Evolutionary conservation across 1,140 invertebrate species (phyloP).

Genomic region (Drosophila novamexicana): DNA sequence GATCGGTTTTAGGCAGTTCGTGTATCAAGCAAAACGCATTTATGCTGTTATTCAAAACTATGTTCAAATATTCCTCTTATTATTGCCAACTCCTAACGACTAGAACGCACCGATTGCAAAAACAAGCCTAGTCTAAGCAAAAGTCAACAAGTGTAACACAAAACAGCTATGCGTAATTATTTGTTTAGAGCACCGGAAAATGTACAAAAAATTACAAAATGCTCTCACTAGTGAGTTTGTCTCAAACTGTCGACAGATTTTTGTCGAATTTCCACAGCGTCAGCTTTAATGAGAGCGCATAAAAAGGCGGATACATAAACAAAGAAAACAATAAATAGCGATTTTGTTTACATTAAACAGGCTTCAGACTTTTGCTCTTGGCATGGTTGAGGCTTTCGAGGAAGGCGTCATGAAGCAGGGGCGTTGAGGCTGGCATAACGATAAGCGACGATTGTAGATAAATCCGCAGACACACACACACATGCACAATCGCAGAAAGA

Average conservation of each 20-base stretch:
- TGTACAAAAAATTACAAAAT: too few relatives aligned
- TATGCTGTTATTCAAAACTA: not conserved
- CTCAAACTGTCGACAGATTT: constrained; percentile 17
- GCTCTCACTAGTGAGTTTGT: not conserved
- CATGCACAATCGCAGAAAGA: constrained; percentile 20
- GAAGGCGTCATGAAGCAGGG: constrained; percentile 19
- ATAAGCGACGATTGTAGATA: constrained; percentile 77
- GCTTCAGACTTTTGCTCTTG: constrained; percentile 9
- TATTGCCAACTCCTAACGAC: too few relatives aligned
- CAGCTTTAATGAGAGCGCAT: constrained; percentile 10
- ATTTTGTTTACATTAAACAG: constrained; percentile 69
- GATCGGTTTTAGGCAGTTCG: not conserved
- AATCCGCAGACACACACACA: constrained; percentile 43
- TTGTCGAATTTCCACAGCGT: constrained; percentile 3
- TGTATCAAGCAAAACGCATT: not conserved
- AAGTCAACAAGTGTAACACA: constrained; percentile 44
- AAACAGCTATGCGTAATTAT: constrained; percentile 12
- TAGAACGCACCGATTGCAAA: not conserved
- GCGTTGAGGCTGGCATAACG: constrained; percentile 50
- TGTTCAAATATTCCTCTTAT: too few relatives aligned
- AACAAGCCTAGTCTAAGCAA: not conserved
- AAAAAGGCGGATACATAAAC: constrained; percentile 14
- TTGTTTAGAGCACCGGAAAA: not conserved
- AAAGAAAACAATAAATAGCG: constrained; percentile 28
- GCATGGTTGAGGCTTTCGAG: constrained; percentile 14